Evolutionary conservation across 1,140 invertebrate species (phyloP).

Genomic region (Drosophila takahashii): DNA sequence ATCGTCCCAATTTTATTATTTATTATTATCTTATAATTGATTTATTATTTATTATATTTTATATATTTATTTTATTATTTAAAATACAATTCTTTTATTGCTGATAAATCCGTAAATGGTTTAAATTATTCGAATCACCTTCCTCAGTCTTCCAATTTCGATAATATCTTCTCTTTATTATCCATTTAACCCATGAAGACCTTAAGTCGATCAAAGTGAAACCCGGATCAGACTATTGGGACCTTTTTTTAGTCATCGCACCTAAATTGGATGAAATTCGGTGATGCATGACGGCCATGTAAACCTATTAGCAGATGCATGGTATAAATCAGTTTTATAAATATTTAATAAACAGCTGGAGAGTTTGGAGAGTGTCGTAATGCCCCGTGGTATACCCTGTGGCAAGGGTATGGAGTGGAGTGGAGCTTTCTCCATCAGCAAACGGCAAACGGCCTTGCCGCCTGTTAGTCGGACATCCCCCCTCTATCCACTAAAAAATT

Average conservation of each 20-base stretch:
- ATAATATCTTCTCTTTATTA: no score
- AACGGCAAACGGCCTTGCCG: slow-evolving; percentile 41
- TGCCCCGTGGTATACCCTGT: slow-evolving; percentile 12
- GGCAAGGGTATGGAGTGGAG: not conserved
- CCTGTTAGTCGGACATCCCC: slow-evolving; percentile 26
- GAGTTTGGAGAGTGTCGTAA: slow-evolving; percentile 15
- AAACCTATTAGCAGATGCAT: not conserved
- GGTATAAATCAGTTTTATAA: slow-evolving; percentile 1
- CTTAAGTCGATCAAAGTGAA: not conserved
- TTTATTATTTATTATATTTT: no score
- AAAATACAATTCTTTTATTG: no score
- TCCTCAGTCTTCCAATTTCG: no score
- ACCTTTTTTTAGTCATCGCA: not conserved
- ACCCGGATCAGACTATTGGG: not conserved
- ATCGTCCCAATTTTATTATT: no score
- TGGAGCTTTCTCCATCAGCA: slow-evolving; percentile 28
- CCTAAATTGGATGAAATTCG: not conserved
- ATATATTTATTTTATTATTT: no score
- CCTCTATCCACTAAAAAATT: not conserved
- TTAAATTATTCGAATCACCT: no score
- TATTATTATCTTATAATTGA: no score
- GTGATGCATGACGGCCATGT: not conserved
- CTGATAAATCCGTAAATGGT: no score
- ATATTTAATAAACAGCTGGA: slow-evolving; percentile 1
- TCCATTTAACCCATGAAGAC: no score